A percentile compares a stretch with the other conserved stretches of the same genome.
These are phyloP conservation scores for Bufotes viridis DNA, from an alignment of 2,797 vertebrate species.

Conservation along the genomic window DNA sequence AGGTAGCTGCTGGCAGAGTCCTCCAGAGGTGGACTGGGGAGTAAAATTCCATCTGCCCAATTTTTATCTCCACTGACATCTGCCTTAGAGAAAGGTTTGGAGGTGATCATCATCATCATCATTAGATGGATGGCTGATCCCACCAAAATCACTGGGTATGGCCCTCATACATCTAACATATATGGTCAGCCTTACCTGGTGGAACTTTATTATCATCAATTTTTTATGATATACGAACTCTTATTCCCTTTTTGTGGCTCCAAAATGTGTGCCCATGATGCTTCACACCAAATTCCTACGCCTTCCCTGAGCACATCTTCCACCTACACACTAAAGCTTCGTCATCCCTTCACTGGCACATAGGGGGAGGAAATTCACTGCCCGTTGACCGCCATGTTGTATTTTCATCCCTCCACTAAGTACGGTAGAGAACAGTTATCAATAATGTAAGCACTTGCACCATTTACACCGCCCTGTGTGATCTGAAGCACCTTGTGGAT, in stretches of 20 bases:
- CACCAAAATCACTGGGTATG: too few relatives aligned
- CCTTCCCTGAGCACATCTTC: neutral
- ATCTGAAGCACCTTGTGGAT: neutral
- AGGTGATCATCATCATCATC: too few relatives aligned
- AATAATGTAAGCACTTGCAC: neutral
- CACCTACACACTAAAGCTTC: neutral
- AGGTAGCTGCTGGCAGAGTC: too few relatives aligned
- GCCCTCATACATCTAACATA: too few relatives aligned
- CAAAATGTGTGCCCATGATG: neutral
- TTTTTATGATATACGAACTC: neutral
- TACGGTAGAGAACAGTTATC: neutral
- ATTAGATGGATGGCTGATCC: too few relatives aligned
- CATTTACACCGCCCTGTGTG: neutral
- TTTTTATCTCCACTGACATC: too few relatives aligned
- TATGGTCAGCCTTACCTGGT: neutral
- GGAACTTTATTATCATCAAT: neutral
- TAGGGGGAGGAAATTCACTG: neutral
- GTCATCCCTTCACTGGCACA: neutral
- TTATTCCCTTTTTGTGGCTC: neutral
- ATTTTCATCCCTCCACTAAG: neutral
- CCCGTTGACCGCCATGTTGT: neutral
- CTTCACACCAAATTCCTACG: neutral
- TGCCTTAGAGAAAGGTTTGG: too few relatives aligned
- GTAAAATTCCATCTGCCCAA: too few relatives aligned
- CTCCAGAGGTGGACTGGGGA: too few relatives aligned